These are phyloP conservation scores for Trachymyrmex cornetzi DNA, from an alignment of 1,140 invertebrate species.

Conservation along the genomic window DNA sequence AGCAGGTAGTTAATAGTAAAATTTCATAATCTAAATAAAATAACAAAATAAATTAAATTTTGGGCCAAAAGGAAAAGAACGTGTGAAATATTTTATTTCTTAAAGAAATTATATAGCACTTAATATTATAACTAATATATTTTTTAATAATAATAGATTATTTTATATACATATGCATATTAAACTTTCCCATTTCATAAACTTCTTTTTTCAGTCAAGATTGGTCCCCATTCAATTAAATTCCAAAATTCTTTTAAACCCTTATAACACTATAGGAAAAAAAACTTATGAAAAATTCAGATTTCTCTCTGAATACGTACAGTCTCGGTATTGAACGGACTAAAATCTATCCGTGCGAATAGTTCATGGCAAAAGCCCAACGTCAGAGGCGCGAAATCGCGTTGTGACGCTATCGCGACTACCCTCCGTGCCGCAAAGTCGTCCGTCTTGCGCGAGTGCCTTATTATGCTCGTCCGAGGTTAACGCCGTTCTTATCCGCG, in stretches of 20 bases:
- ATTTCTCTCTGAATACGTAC: constrained; percentile 27
- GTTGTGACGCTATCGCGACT: constrained; percentile 19
- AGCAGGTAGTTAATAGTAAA: background rate
- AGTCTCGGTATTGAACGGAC: constrained; percentile 24
- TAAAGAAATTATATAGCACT: background rate
- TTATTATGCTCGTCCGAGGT: constrained; percentile 68
- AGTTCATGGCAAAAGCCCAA: constrained; percentile 29
- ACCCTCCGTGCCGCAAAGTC: constrained; percentile 54
- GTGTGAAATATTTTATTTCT: background rate
- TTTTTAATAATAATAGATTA: background rate
- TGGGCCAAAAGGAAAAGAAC: background rate
- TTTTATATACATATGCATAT: background rate
- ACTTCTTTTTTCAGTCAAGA: background rate
- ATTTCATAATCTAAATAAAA: background rate
- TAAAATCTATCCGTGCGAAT: constrained; percentile 5
- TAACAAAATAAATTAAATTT: background rate
- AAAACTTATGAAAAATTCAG: constrained; percentile 38
- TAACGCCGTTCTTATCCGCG: constrained; percentile 61
- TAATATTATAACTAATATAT: background rate
- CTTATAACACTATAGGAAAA: background rate
- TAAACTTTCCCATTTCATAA: constrained; percentile 12
- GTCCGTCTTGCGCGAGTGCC: constrained; percentile 65
- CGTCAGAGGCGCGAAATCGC: constrained; percentile 28
- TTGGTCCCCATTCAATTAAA: background rate
- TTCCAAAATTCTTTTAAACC: background rate